Conservation (phyloP, 1,140 invertebrate genomes). For the Lasioglossum albipes region DNA sequence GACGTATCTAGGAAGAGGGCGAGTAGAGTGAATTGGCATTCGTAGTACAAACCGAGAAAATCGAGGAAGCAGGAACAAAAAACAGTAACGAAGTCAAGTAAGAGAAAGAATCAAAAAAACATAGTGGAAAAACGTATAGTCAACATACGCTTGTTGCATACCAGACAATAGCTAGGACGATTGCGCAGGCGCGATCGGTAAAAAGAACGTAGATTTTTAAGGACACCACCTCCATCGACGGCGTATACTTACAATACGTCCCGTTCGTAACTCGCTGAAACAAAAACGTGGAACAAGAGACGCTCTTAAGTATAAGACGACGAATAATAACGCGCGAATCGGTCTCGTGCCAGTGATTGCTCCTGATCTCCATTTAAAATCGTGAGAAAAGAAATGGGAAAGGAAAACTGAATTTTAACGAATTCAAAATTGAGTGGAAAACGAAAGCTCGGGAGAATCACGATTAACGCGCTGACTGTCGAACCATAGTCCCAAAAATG, state of each 20-base stretch:
- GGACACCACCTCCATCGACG: constrained; percentile 11
- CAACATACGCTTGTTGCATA: constrained; percentile 71
- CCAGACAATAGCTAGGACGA: constrained; percentile 69
- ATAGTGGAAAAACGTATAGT: constrained; percentile 55
- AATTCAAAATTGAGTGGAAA: too few species aligned
- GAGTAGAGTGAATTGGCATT: constrained; percentile 65
- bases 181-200: constrained; percentile 72
- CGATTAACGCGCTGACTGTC: too few species aligned
- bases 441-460: too few species aligned
- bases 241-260: constrained; percentile 52
- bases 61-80: too few species aligned
- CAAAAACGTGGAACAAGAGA: constrained; percentile 61
- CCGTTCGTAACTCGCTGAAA: constrained; percentile 54
- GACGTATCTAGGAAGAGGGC: constrained; percentile 41
- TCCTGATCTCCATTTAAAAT: too few species aligned
- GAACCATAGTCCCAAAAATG: too few species aligned
- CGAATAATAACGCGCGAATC: not conserved
- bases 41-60: constrained; percentile 66
- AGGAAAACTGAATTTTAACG: too few species aligned
- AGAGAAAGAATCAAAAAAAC: constrained; percentile 21
- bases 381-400: too few species aligned
- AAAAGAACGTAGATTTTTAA: constrained; percentile 61
- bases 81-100: not conserved
- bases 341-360: not conserved
- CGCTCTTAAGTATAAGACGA: constrained; percentile 53